Evolutionary conservation across 2,888 invertebrate species (phyloP).

Genomic region (Lissocephala sabroskyi): DNA sequence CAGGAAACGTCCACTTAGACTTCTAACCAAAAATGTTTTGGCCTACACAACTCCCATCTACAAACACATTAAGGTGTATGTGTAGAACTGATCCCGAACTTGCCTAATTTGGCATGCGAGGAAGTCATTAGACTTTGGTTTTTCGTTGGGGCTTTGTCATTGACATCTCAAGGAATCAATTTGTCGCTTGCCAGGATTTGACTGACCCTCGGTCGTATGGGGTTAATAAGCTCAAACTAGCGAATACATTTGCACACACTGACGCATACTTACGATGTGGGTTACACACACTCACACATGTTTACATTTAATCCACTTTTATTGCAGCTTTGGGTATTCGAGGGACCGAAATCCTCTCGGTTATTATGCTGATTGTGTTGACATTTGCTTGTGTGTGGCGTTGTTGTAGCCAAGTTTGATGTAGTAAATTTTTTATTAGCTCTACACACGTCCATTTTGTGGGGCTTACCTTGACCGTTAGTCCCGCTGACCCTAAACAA

Average conservation of each 20-base stretch:
- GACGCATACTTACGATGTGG: not conserved
- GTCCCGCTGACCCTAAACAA: not conserved
- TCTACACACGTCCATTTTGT: not conserved
- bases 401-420: not conserved
- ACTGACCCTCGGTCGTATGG: not conserved
- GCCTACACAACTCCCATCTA: too few species aligned
- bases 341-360: not conserved
- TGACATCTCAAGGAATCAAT: not conserved
- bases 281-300: constrained; percentile 1
- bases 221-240: not conserved
- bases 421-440: constrained; percentile 8
- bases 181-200: not conserved
- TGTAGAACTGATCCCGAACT: not conserved
- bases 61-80: not conserved
- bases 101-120: constrained; percentile 3
- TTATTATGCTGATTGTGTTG: constrained; percentile 11
- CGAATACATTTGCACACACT: not conserved
- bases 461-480: not conserved
- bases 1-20: not conserved
- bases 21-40: not conserved
- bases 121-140: constrained; percentile 7
- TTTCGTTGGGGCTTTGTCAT: not conserved
- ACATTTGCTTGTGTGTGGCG: not conserved
- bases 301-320: constrained; percentile 4
- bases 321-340: constrained; percentile 2